phyloP scores from a whole-genome alignment of 2,113 vertebrate species.

The Eolophus roseicapilla region DNA sequence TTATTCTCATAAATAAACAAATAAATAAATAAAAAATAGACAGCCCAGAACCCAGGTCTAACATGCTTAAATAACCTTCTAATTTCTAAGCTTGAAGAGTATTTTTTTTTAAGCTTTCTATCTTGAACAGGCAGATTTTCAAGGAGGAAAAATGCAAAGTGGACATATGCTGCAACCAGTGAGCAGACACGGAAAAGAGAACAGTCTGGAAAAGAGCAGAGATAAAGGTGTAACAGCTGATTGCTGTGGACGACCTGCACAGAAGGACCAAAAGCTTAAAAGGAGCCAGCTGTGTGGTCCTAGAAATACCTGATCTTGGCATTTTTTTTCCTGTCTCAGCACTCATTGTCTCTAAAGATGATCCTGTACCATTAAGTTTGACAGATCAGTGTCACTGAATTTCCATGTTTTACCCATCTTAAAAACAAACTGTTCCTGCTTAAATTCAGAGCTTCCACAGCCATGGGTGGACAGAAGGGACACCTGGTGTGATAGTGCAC shows the following conservation, averaged over 20 bases:
- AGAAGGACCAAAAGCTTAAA: not conserved
- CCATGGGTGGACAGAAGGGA: not conserved
- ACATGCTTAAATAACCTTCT: not conserved
- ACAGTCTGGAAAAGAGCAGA: not conserved
- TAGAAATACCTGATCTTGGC: not conserved
- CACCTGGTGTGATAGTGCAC: not conserved
- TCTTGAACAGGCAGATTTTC: not conserved
- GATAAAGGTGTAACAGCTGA: not conserved
- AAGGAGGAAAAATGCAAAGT: not conserved
- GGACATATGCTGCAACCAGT: not conserved
- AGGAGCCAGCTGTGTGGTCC: not conserved
- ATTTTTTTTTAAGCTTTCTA: not conserved
- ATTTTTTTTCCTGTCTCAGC: not conserved
- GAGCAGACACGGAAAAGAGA: not conserved
- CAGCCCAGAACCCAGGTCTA: not conserved
- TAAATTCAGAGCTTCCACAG: not conserved
- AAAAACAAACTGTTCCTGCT: not conserved
- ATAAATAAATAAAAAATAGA: not conserved
- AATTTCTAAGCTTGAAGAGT: not conserved
- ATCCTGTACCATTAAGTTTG: not conserved
- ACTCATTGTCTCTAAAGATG: not conserved
- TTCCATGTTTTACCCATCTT: not conserved
- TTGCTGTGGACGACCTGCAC: not conserved
- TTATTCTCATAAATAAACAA: not conserved
- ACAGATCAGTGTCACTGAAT: not conserved